These are phyloP conservation scores for Ichneumoninae sp. DNA, from an alignment of 2,888 invertebrate species.

Conservation along the genomic window DNA sequence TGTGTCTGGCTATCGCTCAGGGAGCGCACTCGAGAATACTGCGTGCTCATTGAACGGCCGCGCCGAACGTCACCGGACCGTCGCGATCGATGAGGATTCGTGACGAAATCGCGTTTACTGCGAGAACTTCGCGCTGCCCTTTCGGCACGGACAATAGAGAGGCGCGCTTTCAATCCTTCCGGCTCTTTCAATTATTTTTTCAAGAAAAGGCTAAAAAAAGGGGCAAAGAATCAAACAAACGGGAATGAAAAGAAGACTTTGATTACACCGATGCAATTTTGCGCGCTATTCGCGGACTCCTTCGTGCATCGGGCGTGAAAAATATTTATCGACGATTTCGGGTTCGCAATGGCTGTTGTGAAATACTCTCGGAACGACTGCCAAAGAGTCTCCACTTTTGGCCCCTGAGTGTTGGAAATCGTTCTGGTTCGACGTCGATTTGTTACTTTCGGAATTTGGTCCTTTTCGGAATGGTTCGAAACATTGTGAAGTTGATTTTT, in stretches of 20 bases:
- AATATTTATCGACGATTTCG: background rate
- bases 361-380: too few relatives aligned
- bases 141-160: constrained; percentile 2
- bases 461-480: too few relatives aligned
- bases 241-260: background rate
- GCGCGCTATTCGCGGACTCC: background rate
- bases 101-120: constrained; percentile 40
- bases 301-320: background rate
- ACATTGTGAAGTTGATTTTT: too few relatives aligned
- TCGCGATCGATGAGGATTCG: constrained; percentile 60
- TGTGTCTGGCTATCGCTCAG: constrained; percentile 56
- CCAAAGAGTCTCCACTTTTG: too few relatives aligned
- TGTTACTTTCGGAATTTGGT: too few relatives aligned
- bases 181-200: constrained; percentile 13
- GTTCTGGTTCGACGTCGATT: too few relatives aligned
- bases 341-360: too few relatives aligned
- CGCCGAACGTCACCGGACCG: constrained; percentile 40
- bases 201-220: background rate
- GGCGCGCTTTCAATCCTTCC: background rate
- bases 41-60: constrained; percentile 43
- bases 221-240: too few relatives aligned
- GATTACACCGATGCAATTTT: background rate
- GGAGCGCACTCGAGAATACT: constrained; percentile 14
- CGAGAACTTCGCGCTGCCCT: constrained; percentile 29
- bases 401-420: too few relatives aligned